Conservation (phyloP, 2,797 vertebrate species). For the Paguma larvata region DNA sequence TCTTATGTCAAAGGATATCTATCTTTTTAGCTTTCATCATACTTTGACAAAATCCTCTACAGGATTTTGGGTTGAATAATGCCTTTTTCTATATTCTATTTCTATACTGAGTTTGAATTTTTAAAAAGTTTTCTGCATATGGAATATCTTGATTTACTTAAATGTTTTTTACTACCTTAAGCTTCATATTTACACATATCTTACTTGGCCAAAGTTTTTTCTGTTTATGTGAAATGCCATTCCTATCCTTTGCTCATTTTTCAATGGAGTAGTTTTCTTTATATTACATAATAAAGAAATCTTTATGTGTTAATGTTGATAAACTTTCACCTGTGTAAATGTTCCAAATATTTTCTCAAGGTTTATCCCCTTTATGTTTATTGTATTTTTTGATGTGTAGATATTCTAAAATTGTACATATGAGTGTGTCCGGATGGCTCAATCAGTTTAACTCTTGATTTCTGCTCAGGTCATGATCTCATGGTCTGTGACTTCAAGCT, state of each 20-base stretch:
- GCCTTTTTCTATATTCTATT: background rate
- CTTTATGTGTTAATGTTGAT: background rate
- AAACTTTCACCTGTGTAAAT: background rate
- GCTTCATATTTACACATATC: background rate
- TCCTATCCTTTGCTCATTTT: background rate
- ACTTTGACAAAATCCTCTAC: conserved; percentile 14
- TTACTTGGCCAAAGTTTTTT: conserved; percentile 1
- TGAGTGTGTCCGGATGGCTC: too few species aligned
- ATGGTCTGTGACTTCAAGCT: too few species aligned
- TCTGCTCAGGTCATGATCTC: too few species aligned
- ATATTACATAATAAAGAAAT: background rate
- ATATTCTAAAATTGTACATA: background rate
- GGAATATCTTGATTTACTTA: background rate
- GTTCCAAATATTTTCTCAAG: background rate
- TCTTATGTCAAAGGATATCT: background rate
- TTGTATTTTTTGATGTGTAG: background rate
- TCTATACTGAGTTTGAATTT: background rate
- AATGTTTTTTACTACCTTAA: background rate
- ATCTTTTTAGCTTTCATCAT: background rate
- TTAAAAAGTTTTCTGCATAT: background rate
- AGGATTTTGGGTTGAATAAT: background rate
- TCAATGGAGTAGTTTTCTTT: background rate
- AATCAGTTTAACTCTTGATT: too few species aligned
- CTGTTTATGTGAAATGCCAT: background rate
- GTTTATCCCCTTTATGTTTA: background rate